These are phyloP conservation scores for Gymnodraco acuticeps DNA, from an alignment of 2,797 vertebrate genomes.

Conservation along the genomic window DNA sequence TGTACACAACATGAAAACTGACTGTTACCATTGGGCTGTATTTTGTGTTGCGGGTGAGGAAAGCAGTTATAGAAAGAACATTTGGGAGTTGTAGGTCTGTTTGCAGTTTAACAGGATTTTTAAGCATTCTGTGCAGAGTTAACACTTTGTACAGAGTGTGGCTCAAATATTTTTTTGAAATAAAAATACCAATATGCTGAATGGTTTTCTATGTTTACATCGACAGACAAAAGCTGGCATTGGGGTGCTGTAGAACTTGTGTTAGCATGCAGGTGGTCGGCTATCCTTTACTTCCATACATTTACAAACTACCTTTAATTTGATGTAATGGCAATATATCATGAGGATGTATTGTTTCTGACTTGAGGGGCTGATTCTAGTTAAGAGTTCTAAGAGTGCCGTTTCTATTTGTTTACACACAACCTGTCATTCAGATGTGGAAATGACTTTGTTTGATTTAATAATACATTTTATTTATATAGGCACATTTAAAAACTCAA, in stretches of 20 bases:
- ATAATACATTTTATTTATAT: too few relatives aligned
- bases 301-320: too few relatives aligned
- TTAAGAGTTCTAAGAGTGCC: background rate
- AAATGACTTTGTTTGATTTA: too few relatives aligned
- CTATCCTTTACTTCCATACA: constrained; percentile 23
- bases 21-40: background rate
- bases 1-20: background rate
- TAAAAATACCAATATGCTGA: constrained; percentile 5
- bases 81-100: background rate
- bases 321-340: too few relatives aligned
- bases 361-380: background rate
- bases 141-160: background rate
- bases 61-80: background rate
- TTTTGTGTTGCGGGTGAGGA: background rate
- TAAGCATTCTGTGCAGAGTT: constrained; percentile 16
- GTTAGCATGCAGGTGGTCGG: constrained; percentile 10
- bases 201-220: constrained; percentile 19
- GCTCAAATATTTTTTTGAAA: constrained; percentile 3
- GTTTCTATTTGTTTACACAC: too few relatives aligned
- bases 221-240: background rate
- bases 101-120: constrained; percentile 15
- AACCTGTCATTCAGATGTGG: too few relatives aligned
- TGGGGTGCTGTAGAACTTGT: constrained; percentile 28
- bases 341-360: background rate
- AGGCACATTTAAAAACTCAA: too few relatives aligned